phyloP scores from a whole-genome alignment of 2,113 vertebrate species.

The Miniopterus natalensis region DNA sequence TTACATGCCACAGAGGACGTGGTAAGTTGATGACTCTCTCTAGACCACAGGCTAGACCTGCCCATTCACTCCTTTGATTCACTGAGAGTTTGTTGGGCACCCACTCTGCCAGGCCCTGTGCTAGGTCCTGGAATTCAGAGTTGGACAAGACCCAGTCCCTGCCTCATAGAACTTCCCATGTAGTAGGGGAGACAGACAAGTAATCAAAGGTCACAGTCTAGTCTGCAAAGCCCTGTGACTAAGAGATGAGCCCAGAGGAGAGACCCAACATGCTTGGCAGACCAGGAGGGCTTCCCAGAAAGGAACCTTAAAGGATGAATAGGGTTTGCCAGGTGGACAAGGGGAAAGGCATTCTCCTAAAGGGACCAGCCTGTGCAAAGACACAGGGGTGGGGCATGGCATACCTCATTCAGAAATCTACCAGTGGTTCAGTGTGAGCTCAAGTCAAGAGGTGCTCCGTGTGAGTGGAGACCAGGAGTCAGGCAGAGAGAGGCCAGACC shows the following conservation, averaged over 20 bases:
- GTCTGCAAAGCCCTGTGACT: background rate
- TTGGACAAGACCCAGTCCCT: background rate
- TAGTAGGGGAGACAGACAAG: background rate
- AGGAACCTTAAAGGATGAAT: background rate
- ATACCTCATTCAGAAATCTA: background rate
- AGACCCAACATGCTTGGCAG: background rate
- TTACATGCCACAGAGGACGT: background rate
- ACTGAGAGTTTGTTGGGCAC: background rate
- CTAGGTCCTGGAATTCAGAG: background rate
- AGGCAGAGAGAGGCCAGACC: background rate
- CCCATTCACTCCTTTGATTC: background rate
- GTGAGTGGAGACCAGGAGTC: background rate
- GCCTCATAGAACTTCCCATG: background rate
- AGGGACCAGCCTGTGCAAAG: background rate
- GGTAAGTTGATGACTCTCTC: background rate
- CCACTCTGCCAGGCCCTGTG: background rate
- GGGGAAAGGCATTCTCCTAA: background rate
- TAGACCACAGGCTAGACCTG: background rate
- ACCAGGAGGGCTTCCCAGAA: background rate
- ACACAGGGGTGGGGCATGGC: background rate
- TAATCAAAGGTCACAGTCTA: background rate
- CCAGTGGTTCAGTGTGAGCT: background rate
- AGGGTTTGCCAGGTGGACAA: background rate
- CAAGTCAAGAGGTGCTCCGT: background rate
- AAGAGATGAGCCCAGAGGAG: background rate